Percentiles rank a stretch among this genome's conserved stretches.
Conservation (phyloP, 2,113 vertebrate genomes). For the Triplophysa dalaica region DNA sequence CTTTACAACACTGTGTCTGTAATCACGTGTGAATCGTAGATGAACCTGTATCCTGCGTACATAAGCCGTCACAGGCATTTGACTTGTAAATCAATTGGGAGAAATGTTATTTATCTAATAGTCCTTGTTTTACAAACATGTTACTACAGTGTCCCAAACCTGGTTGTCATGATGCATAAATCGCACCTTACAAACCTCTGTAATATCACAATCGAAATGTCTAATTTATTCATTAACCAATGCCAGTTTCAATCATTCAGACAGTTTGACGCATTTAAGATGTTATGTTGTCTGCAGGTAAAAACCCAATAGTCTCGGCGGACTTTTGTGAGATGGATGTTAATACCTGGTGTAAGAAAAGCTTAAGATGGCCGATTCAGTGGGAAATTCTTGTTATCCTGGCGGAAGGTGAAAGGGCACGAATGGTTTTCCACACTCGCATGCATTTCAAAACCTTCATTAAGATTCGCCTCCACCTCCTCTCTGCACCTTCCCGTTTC, state of each 20-base stretch:
- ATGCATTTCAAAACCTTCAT: constrained; percentile 61
- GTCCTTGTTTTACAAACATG: constrained; percentile 15
- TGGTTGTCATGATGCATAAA: not conserved
- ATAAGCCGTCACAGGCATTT: constrained; percentile 11
- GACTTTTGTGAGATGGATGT: not conserved
- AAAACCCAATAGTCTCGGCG: not conserved
- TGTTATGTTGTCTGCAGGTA: not conserved
- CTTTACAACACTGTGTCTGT: constrained; percentile 1
- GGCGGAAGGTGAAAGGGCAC: constrained; percentile 56
- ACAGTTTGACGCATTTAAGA: not conserved
- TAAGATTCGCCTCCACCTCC: constrained; percentile 44
- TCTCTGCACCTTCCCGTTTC: not conserved
- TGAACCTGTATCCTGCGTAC: constrained; percentile 21
- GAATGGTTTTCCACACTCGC: constrained; percentile 58
- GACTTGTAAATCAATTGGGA: not conserved
- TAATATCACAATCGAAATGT: not conserved
- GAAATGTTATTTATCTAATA: constrained; percentile 14
- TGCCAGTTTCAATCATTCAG: too few relatives aligned
- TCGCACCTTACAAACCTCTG: not conserved
- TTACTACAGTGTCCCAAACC: not conserved
- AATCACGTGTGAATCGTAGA: constrained; percentile 18
- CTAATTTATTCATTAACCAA: not conserved
- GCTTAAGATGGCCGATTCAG: not conserved
- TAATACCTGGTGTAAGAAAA: not conserved
- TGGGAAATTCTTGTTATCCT: constrained; percentile 18